A percentile compares a stretch with the other conserved stretches of the same genome.
These are phyloP conservation scores for Xenopus petersii DNA, from an alignment of 2,797 vertebrate genomes.

Conservation along the genomic window DNA sequence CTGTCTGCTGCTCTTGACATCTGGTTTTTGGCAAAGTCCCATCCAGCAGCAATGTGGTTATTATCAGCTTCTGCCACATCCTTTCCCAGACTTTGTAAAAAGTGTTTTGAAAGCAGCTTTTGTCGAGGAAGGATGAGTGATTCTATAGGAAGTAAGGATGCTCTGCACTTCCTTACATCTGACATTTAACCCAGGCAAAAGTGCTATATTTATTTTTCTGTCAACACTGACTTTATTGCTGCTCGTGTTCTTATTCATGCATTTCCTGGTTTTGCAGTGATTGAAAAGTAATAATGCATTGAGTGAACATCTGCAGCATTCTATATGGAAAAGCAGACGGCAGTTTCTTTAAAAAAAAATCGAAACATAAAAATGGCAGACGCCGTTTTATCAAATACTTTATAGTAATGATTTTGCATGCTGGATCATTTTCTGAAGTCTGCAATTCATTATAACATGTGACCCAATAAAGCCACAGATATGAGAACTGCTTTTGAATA, in stretches of 20 bases:
- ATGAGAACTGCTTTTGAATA: neutral
- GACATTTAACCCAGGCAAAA: constrained; percentile 64
- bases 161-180: constrained; percentile 65
- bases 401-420: neutral
- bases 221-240: constrained; percentile 64
- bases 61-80: constrained; percentile 53
- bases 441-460: neutral
- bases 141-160: constrained; percentile 62
- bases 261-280: constrained; percentile 65
- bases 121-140: constrained; percentile 60
- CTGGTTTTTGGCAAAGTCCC: neutral
- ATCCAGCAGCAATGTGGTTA: constrained; percentile 53
- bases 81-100: constrained; percentile 57
- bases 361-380: neutral
- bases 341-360: neutral
- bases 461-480: neutral
- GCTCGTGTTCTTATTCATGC: constrained; percentile 60
- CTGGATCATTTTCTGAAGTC: neutral
- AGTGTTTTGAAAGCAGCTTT: constrained; percentile 56
- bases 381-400: neutral
- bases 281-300: constrained; percentile 33
- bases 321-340: constrained; percentile 36
- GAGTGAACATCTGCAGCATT: constrained; percentile 47
- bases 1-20: too few species aligned
- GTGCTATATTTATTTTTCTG: constrained; percentile 68